Percentiles rank a stretch among this genome's conserved stretches.
Evolutionary conservation across 2,113 vertebrate genomes (phyloP).

Genomic region (Microcebus jonahi): DNA sequence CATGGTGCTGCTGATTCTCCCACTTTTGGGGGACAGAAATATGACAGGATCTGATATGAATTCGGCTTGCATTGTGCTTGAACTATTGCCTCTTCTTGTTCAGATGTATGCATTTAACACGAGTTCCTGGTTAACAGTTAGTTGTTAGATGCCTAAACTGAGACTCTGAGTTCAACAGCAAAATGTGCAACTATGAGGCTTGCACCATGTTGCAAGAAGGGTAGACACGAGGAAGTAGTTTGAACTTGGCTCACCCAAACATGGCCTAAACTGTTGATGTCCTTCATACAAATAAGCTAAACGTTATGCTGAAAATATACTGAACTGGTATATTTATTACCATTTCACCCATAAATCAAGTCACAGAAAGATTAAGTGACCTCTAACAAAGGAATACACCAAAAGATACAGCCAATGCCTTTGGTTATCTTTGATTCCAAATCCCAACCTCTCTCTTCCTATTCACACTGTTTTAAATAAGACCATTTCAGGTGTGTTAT

Average conservation of each 20-base stretch:
- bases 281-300: neutral
- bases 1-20: neutral
- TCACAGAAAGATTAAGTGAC: neutral
- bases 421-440: neutral
- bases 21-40: neutral
- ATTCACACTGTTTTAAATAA: neutral
- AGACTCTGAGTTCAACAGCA: neutral
- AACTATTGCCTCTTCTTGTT: neutral
- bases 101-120: neutral
- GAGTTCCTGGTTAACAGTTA: neutral
- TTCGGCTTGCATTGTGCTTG: neutral
- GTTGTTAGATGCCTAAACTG: neutral
- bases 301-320: neutral
- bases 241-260: neutral
- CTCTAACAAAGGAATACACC: neutral
- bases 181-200: neutral
- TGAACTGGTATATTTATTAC: neutral
- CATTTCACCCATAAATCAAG: neutral
- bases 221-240: neutral
- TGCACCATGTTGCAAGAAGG: neutral
- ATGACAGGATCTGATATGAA: neutral
- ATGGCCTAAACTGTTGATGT: neutral
- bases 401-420: neutral
- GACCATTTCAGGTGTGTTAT: neutral
- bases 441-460: neutral